Base-by-base conservation (phyloP, 2,888 invertebrate genomes). In the Drosophila maculinotata region DNA sequence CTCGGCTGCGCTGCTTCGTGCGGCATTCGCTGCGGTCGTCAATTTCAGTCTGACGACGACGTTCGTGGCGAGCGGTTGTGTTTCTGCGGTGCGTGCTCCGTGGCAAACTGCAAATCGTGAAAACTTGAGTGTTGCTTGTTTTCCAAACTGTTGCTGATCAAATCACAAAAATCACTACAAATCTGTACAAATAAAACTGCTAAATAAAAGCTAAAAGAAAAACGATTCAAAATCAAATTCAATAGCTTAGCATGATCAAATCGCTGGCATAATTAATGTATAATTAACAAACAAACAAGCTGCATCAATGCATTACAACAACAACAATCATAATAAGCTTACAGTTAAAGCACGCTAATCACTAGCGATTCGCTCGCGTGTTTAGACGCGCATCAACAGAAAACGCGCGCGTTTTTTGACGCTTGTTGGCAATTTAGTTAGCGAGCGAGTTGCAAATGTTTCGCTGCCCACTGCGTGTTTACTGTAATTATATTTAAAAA, bases 401-500 rank as follows among this genome's bases (percentile, higher is more conserved):
- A 69, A 57, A 42, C 69, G 69, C 66, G 57, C 74, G 73, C 70
- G 70, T 66, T 77, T 72, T 75, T 65, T 52, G 56, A 58, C 66
- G 84, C 81, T 74, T 76, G 76, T 76, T 83, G 71, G 79, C 79
- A 78, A 78, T 75, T 84, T 76, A 82, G 74, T 74, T 72, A 45
- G 68, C 78, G 39, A 60, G 54, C 63, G 26, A 58, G 31, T 52
- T 33, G 47, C 47, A 52, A 60, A 67, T 68, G 65, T 47, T 60
- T 48, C 23, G 56, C 68, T 57, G 36, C 42, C 58, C 67, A 69
- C 72, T 88, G 89, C 89, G 89, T 89, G 89, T 83, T 88, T 72
- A 76, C 66, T 78, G 90, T 89, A 89, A 89, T 90, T 89, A 89
- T 82, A 76, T 85, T 85, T 82, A 79, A 79, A 75, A 57, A 41